These are phyloP conservation scores for Trachymyrmex septentrionalis DNA, from an alignment of 1,140 invertebrate species.

Conservation along the genomic window DNA sequence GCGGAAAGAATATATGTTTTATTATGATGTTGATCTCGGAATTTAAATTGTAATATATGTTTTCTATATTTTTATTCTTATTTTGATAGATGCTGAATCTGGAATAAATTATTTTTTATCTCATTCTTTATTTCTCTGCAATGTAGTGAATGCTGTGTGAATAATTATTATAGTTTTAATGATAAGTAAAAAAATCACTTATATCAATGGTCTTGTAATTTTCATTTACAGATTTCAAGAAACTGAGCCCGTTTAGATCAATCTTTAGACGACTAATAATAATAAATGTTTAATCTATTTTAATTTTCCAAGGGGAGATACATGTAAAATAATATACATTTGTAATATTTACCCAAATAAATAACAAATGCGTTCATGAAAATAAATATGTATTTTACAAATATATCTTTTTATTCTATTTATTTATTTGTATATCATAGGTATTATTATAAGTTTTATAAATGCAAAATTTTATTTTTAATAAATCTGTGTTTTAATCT, in stretches of 20 bases:
- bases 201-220: conserved; percentile 3
- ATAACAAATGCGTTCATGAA: not conserved
- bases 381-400: conserved; percentile 18
- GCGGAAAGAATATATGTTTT: not conserved
- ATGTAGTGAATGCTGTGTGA: not conserved
- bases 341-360: not conserved
- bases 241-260: conserved; percentile 86
- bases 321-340: not conserved
- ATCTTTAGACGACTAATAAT: not conserved
- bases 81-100: not conserved
- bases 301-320: not conserved
- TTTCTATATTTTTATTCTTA: not conserved
- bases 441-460: not conserved
- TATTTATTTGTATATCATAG: not conserved
- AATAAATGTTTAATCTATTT: conserved; percentile 26
- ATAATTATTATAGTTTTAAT: not conserved
- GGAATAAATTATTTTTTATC: not conserved
- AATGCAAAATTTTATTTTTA: not conserved
- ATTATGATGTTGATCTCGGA: conserved; percentile 15
- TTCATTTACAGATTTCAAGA: conserved; percentile 81
- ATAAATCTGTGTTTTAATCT: not conserved
- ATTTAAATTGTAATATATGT: conserved; percentile 15
- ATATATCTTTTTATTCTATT: conserved; percentile 14
- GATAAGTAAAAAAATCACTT: not conserved
- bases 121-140: not conserved